Evolutionary conservation across 2,797 vertebrate genomes (phyloP).

Genomic region (Arrhamphus sclerolepis): DNA sequence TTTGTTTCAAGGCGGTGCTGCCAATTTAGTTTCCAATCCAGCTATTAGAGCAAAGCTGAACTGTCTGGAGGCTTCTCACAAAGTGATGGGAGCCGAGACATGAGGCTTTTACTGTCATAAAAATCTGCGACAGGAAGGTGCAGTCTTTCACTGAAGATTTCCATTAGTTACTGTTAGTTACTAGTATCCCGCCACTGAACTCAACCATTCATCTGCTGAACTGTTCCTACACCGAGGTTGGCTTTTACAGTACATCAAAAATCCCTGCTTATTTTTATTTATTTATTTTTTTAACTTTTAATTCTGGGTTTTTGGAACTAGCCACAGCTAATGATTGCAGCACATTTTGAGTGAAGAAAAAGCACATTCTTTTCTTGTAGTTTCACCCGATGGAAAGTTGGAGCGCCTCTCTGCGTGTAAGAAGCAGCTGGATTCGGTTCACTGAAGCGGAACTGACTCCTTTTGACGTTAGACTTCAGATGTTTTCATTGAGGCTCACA

Average conservation of each 20-base stretch:
- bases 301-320: slow-evolving; percentile 28
- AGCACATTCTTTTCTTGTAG: slow-evolving; percentile 51
- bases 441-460: slow-evolving; percentile 12
- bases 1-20: slow-evolving; percentile 12
- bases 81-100: slow-evolving; percentile 1
- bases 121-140: background rate
- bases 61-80: background rate
- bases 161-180: slow-evolving; percentile 21
- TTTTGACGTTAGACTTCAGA: slow-evolving; percentile 11
- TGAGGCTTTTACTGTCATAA: background rate
- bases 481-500: slow-evolving; percentile 3
- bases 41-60: slow-evolving; percentile 4
- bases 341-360: slow-evolving; percentile 52
- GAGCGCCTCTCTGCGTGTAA: slow-evolving; percentile 40
- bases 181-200: background rate
- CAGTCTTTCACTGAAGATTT: slow-evolving; percentile 6
- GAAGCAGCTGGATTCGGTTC: slow-evolving; percentile 55
- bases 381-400: slow-evolving; percentile 62
- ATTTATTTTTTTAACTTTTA: too few species aligned
- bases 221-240: slow-evolving; percentile 3
- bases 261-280: slow-evolving; percentile 34
- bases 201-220: slow-evolving; percentile 15
- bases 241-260: slow-evolving; percentile 22
- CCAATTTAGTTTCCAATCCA: slow-evolving; percentile 17
- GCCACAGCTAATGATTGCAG: slow-evolving; percentile 38